These are phyloP conservation scores for Diplodus sargus DNA, from an alignment of 2,797 vertebrate genomes.

Conservation along the genomic window DNA sequence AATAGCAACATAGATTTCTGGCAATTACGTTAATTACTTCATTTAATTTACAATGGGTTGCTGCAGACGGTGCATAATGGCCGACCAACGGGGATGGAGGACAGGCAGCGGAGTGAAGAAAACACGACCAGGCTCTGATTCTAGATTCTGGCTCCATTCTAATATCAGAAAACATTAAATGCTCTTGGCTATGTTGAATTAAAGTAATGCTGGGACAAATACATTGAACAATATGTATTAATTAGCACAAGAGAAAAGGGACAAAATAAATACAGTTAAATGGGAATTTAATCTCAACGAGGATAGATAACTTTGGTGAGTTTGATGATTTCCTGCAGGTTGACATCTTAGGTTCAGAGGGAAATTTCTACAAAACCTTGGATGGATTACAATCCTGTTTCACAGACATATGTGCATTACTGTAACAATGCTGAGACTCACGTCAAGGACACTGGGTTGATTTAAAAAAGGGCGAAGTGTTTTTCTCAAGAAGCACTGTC, in stretches of 20 bases:
- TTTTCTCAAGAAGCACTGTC: no score
- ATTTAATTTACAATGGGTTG: slow-evolving; percentile 73
- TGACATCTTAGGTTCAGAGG: no score
- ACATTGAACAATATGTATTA: not conserved
- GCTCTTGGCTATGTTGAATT: not conserved
- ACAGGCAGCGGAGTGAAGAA: slow-evolving; percentile 20
- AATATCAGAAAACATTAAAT: not conserved
- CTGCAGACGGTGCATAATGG: slow-evolving; percentile 56
- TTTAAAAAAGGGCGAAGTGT: no score
- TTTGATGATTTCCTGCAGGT: not conserved
- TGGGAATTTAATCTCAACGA: not conserved
- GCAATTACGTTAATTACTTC: slow-evolving; percentile 79
- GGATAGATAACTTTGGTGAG: not conserved
- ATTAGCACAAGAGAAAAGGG: not conserved
- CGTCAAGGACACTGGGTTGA: no score
- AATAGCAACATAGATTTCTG: slow-evolving; percentile 77
- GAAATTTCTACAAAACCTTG: no score
- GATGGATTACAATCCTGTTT: no score
- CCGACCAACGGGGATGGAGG: slow-evolving; percentile 37
- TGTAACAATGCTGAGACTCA: no score
- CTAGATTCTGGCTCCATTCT: no score
- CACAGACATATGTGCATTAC: no score
- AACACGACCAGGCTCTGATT: slow-evolving; percentile 21
- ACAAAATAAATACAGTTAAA: not conserved
- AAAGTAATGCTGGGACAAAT: not conserved